Base-by-base conservation (phyloP, 1,140 invertebrate species). In the Saxidomus purpurata region DNA sequence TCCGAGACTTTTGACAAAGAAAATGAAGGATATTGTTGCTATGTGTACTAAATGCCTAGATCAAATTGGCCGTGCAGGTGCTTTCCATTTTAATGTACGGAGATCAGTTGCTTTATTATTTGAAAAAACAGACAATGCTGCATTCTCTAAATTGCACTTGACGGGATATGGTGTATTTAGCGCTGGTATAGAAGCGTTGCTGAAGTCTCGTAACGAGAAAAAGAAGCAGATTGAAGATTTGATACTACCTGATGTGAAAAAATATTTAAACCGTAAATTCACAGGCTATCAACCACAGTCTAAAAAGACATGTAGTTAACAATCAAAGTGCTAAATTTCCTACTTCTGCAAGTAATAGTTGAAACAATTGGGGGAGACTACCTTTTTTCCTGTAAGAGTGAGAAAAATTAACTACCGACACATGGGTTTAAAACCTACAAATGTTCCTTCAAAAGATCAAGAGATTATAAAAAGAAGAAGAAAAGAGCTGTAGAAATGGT, bases 161-260 rank as follows among this genome's bases (percentile, higher is more conserved):
- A 52, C 69, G 2, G 67, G 83, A 13, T 61, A 84, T 2, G 83
- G 83, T 86, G 67, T 86, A 38, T 86, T 86, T 76, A 69, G 67
- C 0, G 0, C 67, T 55, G 83, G 34, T n/a, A 38, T 86, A 25
- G 83, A 86, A n/a, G 6, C 69, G 15, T 59, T 86, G 17, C 28
- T 74, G 36, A 86, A 74, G 34, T 43, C 40, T 15, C 22, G 83
- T 6, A 86, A 86, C 74, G 67, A 86, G 31, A 71, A 76, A 25
- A 86, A 74, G 69, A 86, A 85, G 55, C 40, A 74, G 31, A 38
- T 86, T 22, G 83, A 86, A 2, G 83, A 86, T 76, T 28, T 86
- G 17, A 36, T n/a, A n/a, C n/a, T 86, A 49, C 83, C 83, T 25
- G 83, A 86, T 36, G 25, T 86, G 1, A 49, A 22, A 28, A 83